Conservation (phyloP, 2,888 invertebrate species). For the Aphrophora alni region DNA sequence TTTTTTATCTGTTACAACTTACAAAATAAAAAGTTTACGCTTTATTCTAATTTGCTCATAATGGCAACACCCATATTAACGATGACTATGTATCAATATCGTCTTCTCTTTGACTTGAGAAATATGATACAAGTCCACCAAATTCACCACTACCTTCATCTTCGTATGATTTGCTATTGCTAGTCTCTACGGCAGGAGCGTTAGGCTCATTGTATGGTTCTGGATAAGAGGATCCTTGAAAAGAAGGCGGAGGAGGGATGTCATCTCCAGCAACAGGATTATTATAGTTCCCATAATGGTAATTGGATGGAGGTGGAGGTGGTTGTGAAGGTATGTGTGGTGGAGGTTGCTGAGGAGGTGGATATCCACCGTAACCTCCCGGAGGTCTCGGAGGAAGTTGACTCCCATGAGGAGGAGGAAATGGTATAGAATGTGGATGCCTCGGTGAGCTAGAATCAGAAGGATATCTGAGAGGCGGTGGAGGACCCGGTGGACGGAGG, state of each 20-base stretch:
- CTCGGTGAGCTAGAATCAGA: conserved; percentile 53
- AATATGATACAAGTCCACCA: conserved; percentile 90
- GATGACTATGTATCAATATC: conserved; percentile 80
- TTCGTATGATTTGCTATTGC: conserved; percentile 50
- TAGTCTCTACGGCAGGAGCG: conserved; percentile 42
- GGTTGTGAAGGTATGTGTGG: conserved; percentile 45
- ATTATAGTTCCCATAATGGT: conserved; percentile 51
- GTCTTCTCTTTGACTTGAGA: conserved; percentile 88
- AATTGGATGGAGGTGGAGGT: conserved; percentile 50
- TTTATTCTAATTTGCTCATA: not conserved
- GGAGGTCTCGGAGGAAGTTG: conserved; percentile 52
- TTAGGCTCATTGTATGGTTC: conserved; percentile 42
- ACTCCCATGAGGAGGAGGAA: conserved; percentile 55
- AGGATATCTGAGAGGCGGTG: conserved; percentile 53
- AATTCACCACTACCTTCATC: conserved; percentile 76
- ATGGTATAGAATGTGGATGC: conserved; percentile 54
- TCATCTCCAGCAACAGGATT: conserved; percentile 47
- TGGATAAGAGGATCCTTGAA: conserved; percentile 13
- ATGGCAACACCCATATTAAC: not conserved
- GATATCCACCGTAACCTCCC: conserved; percentile 48
- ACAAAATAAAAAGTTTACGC: not conserved
- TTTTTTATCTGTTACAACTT: not conserved
- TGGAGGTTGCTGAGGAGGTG: conserved; percentile 47
- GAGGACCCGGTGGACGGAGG: conserved; percentile 53
- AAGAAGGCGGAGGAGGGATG: conserved; percentile 41